Evolutionary conservation across 1,140 invertebrate species (phyloP), one percentile per base, ranked within the genome.

Genomic region (Hylaeus anthracinus): DNA sequence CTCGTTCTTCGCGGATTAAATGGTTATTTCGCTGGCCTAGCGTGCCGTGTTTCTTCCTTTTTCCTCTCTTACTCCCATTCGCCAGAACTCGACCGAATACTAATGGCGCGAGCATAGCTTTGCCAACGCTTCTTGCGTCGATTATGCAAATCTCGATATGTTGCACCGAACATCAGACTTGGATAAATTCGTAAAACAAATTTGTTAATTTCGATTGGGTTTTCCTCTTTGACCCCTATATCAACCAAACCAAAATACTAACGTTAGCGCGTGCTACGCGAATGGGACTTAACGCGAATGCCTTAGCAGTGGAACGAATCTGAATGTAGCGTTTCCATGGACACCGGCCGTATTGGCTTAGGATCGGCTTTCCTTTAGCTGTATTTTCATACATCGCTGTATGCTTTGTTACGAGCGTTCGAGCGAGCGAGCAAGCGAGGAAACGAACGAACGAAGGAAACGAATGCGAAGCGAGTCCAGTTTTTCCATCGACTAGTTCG

Each of bases 301-400:
- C 6, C 43, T 26, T 26, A 10, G 8, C 1, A 56, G 37, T 64
- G 26, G 12, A 5, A 64, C 51, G 64, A 45, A 80, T 61, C 64
- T 66, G 72, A 53, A 67, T 51, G 26, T 53, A 48, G 37, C 78
- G 75, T 86, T 82, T 85, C 83, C 67, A 75, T 84, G 71, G 76
- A 73, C 81, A 82, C 67, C 67, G 37, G 45, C 26, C 9, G n/a
- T 79, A 73, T 79, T 82, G 81, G 76, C 70, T 82, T 79, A 77
- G 75, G 48, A 69, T 79, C 81, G 76, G 80, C 66, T 76, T 69
- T 82, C 53, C 75, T 69, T 63, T 6, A n/a, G 56, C 39, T 72
- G 76, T 76, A 63, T 73, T 82, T 82, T 82, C 81, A 79, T 82
- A 73, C 12, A n/a, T 53, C 43, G 60, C 61, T 1, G 53, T 55